phyloP scores from a whole-genome alignment of 2,888 invertebrate genomes.

The Steinernema hermaphroditum region DNA sequence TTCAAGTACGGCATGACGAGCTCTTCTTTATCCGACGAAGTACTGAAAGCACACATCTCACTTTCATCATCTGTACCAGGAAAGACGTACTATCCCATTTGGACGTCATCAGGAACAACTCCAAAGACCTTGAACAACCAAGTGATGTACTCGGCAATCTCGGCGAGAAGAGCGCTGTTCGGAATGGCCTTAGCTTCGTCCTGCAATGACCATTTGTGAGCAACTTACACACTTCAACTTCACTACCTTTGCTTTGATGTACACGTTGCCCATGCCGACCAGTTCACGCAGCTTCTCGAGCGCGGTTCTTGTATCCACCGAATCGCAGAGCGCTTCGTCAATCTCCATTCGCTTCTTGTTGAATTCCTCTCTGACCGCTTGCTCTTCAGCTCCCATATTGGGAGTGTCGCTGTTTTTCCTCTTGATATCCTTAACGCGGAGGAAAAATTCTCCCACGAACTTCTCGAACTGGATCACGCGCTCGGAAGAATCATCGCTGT shows the following conservation, averaged over 20 bases:
- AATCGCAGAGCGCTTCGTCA: slow-evolving; percentile 71
- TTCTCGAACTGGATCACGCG: slow-evolving; percentile 90
- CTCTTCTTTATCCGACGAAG: slow-evolving; percentile 66
- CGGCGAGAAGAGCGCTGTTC: slow-evolving; percentile 76
- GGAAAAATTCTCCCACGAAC: slow-evolving; percentile 83
- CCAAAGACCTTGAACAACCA: slow-evolving; percentile 70
- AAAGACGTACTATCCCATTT: slow-evolving; percentile 48
- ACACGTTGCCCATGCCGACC: slow-evolving; percentile 81
- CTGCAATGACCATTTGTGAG: background rate
- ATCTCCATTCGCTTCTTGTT: slow-evolving; percentile 49
- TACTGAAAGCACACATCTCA: slow-evolving; percentile 20
- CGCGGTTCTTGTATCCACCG: slow-evolving; percentile 87
- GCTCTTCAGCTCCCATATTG: background rate
- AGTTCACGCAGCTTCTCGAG: slow-evolving; percentile 83
- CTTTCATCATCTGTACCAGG: slow-evolving; percentile 16
- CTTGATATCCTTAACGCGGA: slow-evolving; percentile 80
- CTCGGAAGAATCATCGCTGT: slow-evolving; percentile 82
- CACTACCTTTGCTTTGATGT: slow-evolving; percentile 72
- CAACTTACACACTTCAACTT: too few relatives aligned
- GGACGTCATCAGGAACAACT: slow-evolving; percentile 26
- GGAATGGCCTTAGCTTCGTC: slow-evolving; percentile 48
- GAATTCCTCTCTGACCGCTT: slow-evolving; percentile 53
- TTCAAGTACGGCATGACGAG: slow-evolving; percentile 85
- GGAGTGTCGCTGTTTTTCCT: slow-evolving; percentile 67
- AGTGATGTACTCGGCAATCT: slow-evolving; percentile 81